Conservation (phyloP, 1,140 invertebrate species). For the Calliopsis andreniformis region DNA sequence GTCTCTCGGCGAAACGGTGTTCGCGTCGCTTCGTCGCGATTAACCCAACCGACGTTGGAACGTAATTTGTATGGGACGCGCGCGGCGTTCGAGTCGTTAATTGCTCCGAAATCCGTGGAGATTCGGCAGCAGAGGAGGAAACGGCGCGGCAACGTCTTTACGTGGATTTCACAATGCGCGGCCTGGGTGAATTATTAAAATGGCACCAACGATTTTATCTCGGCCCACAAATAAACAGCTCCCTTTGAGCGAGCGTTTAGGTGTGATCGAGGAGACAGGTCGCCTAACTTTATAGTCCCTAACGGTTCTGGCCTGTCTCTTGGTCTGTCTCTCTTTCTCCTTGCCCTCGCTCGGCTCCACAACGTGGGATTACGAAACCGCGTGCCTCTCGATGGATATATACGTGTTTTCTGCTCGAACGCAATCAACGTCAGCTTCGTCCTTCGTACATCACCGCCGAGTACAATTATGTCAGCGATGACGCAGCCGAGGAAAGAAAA, state of each 20-base stretch:
- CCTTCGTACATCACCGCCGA: slow-evolving; percentile 60
- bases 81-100: slow-evolving; percentile 16
- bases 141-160: not conserved
- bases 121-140: not conserved
- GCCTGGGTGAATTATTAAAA: slow-evolving; percentile 42
- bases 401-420: slow-evolving; percentile 47
- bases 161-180: slow-evolving; percentile 28
- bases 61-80: slow-evolving; percentile 16
- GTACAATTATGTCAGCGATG: slow-evolving; percentile 68
- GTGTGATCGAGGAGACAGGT: slow-evolving; percentile 51
- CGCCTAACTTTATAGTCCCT: slow-evolving; percentile 45
- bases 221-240: slow-evolving; percentile 47
- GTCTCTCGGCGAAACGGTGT: not conserved
- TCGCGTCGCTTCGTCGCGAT: not conserved
- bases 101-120: slow-evolving; percentile 9
- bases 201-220: slow-evolving; percentile 48
- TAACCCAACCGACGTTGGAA: not conserved
- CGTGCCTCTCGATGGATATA: slow-evolving; percentile 47
- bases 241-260: slow-evolving; percentile 48
- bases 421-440: slow-evolving; percentile 62
- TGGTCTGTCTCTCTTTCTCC: not conserved
- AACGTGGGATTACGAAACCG: slow-evolving; percentile 53
- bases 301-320: slow-evolving; percentile 35
- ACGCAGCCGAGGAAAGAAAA: slow-evolving; percentile 36
- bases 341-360: not conserved